Conservation (phyloP, 2,113 vertebrate species). For the Condylura cristata region DNA sequence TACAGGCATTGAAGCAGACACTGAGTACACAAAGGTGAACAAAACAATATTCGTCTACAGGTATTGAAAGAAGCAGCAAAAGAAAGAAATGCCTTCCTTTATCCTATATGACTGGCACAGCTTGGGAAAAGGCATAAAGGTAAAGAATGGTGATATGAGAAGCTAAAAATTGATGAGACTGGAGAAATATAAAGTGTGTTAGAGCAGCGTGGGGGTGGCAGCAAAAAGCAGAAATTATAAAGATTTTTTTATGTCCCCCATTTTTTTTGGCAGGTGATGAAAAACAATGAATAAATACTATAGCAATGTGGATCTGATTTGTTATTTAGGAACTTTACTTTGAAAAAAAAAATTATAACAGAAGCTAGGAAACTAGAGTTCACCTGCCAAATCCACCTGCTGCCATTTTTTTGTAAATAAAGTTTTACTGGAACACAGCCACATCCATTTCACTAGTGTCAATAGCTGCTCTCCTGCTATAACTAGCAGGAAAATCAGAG, state of each 20-base stretch:
- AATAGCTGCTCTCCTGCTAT: not conserved
- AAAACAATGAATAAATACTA: not conserved
- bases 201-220: not conserved
- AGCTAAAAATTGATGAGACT: not conserved
- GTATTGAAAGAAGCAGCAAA: not conserved
- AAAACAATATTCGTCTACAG: not conserved
- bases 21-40: not conserved
- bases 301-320: not conserved
- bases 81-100: not conserved
- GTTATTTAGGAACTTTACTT: not conserved
- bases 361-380: not conserved
- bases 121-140: slow-evolving; percentile 35
- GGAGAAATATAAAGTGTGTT: not conserved
- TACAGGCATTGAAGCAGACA: not conserved
- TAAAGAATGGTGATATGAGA: not conserved
- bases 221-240: not conserved
- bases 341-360: not conserved
- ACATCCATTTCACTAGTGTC: not conserved
- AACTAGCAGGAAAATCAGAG: too few relatives aligned
- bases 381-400: not conserved
- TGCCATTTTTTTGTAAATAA: slow-evolving; percentile 9
- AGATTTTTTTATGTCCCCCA: not conserved
- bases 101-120: not conserved
- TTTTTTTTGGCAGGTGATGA: not conserved
- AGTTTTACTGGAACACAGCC: not conserved